These are phyloP conservation scores for Oreochromis aureus DNA, from an alignment of 2,113 vertebrate species.

Conservation along the genomic window DNA sequence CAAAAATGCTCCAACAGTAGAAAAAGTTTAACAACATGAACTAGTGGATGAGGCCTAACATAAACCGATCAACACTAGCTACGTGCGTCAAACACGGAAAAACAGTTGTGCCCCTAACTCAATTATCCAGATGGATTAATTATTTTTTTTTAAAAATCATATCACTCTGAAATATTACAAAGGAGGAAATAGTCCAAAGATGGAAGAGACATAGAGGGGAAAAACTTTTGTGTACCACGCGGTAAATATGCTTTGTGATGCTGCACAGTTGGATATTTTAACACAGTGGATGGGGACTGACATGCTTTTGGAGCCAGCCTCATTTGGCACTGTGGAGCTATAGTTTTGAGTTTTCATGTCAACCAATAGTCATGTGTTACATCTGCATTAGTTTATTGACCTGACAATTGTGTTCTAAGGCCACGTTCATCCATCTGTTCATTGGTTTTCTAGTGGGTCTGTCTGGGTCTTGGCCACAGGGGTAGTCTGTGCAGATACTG, in stretches of 20 bases:
- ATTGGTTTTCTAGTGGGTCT: neutral
- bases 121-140: neutral
- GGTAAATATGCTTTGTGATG: neutral
- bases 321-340: neutral
- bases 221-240: rapidly evolving
- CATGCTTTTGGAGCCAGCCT: rapidly evolving
- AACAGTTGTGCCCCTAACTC: neutral
- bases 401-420: neutral
- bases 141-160: neutral
- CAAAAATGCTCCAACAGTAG: neutral
- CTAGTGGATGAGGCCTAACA: neutral
- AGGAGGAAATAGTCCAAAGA: neutral
- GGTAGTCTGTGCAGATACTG: neutral
- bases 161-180: rapidly evolving
- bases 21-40: neutral
- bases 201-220: rapidly evolving
- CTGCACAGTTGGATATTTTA: neutral
- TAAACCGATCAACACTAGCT: neutral
- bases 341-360: neutral
- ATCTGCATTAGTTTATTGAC: neutral
- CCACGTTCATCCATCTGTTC: rapidly evolving
- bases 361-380: neutral
- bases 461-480: rapidly evolving
- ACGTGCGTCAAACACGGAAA: rapidly evolving
- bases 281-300: rapidly evolving